Evolutionary conservation across 2,113 vertebrate species (phyloP), one percentile per base, ranked within the genome.

Genomic region (Protobothrops flavoviridis): DNA sequence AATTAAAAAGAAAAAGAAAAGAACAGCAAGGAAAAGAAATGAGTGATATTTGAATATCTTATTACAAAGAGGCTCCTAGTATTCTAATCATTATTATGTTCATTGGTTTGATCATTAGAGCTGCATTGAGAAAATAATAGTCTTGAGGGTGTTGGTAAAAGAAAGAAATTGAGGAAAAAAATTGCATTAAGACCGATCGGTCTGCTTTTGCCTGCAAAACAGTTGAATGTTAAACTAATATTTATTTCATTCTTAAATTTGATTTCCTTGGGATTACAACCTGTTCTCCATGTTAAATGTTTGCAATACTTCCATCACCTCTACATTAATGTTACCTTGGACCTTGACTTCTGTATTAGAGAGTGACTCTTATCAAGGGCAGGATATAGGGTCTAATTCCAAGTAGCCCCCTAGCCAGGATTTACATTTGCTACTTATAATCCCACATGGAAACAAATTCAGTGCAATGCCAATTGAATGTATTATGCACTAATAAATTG

Each of bases 81-180:
- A 87, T 56, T 74, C 94, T 96, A 95, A 90, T 53, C 56, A 93
- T 45, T 93, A 56, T 43, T 93, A 94, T 93, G 56, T 48, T 89
- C 87, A 90, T 94, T 95, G 93, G 93, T 93, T 92, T 87, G 92
- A 92, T 20, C 88, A 95, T 33, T 0, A 1, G 15, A 56, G 87
- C 92, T 90, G 52, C 5, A 24, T 50, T 93, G 64, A 93, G 94
- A 93, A 95, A 95, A 92, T 45, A 94, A 94, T 93, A 23, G 90
- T 52, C 9, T 59, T 91, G 92, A 93, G n/a, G 0, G 0, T 39
- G 57, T 29, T 87, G 43, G 56, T 61, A 74, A 95, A 95, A 91
- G 93, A 96, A 92, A 5, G 0, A 91, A 94, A 92, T 95, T 92
- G 95, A 95, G 94, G 93, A 87, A 50, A 50, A 93, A 96, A 96